Percentiles rank a stretch among this genome's conserved stretches.
phyloP scores from a whole-genome alignment of 1,140 invertebrate species.

The Drosophila varians region DNA sequence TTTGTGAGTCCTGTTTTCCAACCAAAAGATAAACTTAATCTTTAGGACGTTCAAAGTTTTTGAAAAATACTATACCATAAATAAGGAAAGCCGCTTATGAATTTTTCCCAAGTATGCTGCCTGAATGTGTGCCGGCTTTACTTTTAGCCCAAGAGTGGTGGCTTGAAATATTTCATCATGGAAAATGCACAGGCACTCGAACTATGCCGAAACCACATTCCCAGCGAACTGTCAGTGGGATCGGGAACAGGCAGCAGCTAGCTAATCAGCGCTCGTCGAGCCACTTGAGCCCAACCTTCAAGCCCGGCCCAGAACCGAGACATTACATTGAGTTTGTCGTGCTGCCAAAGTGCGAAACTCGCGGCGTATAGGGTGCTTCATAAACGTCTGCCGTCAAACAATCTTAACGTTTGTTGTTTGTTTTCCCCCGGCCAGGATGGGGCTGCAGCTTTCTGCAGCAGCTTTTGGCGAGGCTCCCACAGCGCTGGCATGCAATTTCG shows the following conservation, averaged over 20 bases:
- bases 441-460: too few species aligned
- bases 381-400: slow-evolving; percentile 55
- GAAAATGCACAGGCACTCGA: slow-evolving; percentile 23
- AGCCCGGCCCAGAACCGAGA: slow-evolving; percentile 6
- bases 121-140: slow-evolving; percentile 2
- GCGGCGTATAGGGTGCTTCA: slow-evolving; percentile 48
- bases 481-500: slow-evolving; percentile 49
- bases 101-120: not conserved
- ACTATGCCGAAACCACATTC: slow-evolving; percentile 10
- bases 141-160: not conserved
- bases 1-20: not conserved
- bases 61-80: not conserved
- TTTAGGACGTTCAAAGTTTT: not conserved
- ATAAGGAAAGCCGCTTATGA: not conserved
- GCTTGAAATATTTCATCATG: slow-evolving; percentile 14
- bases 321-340: slow-evolving; percentile 48
- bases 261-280: slow-evolving; percentile 29
- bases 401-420: slow-evolving; percentile 60
- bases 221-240: slow-evolving; percentile 1
- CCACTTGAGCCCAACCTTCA: slow-evolving; percentile 20
- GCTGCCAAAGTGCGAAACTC: slow-evolving; percentile 13
- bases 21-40: not conserved
- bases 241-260: slow-evolving; percentile 31
- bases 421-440: slow-evolving; percentile 23
- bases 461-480: not conserved